These are phyloP conservation scores for Hydrotaea cyrtoneurina DNA, from an alignment of 2,888 invertebrate species.

Conservation along the genomic window DNA sequence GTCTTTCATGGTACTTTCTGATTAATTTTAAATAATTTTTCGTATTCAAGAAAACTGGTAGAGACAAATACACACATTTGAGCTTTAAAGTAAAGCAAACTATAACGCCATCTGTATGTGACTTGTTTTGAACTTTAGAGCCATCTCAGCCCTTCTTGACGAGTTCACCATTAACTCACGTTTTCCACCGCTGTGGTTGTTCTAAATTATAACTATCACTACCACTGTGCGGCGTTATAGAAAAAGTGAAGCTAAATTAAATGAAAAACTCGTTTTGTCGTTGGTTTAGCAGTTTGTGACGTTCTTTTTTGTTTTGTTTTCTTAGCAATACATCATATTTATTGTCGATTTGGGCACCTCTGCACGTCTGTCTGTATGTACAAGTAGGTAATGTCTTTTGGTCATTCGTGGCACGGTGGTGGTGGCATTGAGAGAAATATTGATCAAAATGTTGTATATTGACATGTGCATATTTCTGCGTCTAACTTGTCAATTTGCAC, in stretches of 20 bases:
- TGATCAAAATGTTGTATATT: conserved; percentile 65
- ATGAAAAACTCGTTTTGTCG: conserved; percentile 8
- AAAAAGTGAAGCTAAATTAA: neutral
- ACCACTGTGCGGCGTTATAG: conserved; percentile 16
- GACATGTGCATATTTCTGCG: conserved; percentile 63
- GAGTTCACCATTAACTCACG: too few species aligned
- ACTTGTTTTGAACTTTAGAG: too few species aligned
- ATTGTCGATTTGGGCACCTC: conserved; percentile 7
- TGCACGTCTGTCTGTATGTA: conserved; percentile 21
- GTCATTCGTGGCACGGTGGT: conserved; percentile 25
- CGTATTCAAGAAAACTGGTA: too few species aligned
- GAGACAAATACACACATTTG: too few species aligned
- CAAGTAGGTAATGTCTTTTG: neutral
- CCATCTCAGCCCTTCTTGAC: too few species aligned
- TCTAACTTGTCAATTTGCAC: conserved; percentile 66
- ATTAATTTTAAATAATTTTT: too few species aligned
- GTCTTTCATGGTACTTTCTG: too few species aligned
- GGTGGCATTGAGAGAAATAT: conserved; percentile 55
- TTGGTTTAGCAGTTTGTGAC: neutral
- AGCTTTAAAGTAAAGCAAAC: too few species aligned
- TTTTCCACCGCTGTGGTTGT: too few species aligned
- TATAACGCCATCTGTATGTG: too few species aligned
- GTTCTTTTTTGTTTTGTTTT: neutral
- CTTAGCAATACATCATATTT: conserved; percentile 62
- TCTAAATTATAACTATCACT: too few species aligned